phyloP scores from a whole-genome alignment of 2,888 invertebrate genomes.

The Hydrotaea cyrtoneurina region DNA sequence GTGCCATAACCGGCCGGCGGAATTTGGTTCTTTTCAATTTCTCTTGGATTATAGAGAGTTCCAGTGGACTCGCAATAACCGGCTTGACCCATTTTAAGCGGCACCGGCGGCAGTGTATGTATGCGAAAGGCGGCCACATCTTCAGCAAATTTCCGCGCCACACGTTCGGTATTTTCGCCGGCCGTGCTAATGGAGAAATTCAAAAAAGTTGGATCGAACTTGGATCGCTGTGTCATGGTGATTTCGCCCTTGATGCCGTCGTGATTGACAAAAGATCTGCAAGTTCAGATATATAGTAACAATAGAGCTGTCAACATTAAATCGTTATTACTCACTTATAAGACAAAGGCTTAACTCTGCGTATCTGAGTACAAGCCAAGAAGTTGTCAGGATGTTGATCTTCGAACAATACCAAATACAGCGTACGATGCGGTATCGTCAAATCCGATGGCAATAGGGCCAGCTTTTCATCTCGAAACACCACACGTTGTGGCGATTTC shows the following conservation, averaged over 20 bases:
- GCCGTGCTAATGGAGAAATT: constrained; percentile 87
- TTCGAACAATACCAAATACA: constrained; percentile 92
- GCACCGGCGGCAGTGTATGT: constrained; percentile 86
- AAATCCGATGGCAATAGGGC: constrained; percentile 88
- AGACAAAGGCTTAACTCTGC: constrained; percentile 84
- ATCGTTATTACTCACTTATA: constrained; percentile 85
- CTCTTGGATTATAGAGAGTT: constrained; percentile 88
- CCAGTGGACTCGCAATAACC: constrained; percentile 87
- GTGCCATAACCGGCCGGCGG: constrained; percentile 87
- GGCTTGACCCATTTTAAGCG: constrained; percentile 81
- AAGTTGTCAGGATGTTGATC: constrained; percentile 88
- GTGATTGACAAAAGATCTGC: constrained; percentile 85
- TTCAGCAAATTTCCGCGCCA: constrained; percentile 87
- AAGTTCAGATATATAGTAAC: background rate
- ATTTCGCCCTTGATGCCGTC: constrained; percentile 91
- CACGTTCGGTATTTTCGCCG: constrained; percentile 84
- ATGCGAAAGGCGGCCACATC: constrained; percentile 88
- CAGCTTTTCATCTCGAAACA: constrained; percentile 87
- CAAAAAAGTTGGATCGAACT: constrained; percentile 91
- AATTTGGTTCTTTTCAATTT: constrained; percentile 82
- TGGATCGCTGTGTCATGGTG: constrained; percentile 89
- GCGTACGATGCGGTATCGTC: constrained; percentile 87
- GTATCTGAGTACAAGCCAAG: constrained; percentile 91
- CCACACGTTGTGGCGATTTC: constrained; percentile 80
- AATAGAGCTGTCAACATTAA: background rate